These are phyloP conservation scores for Colletes gigas DNA, from an alignment of 1,140 invertebrate genomes.

Conservation along the genomic window DNA sequence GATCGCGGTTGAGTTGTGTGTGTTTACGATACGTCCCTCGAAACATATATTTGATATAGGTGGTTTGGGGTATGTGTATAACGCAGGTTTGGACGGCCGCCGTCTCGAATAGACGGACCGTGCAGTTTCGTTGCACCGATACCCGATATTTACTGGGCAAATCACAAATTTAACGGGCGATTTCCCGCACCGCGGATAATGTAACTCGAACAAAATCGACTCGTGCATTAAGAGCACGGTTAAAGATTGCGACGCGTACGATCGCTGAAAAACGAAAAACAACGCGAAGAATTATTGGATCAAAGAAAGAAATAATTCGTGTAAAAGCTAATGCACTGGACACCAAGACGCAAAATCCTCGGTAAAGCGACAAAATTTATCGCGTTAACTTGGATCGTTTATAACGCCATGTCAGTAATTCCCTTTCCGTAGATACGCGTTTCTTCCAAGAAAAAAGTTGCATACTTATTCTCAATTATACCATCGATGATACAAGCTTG, in stretches of 20 bases:
- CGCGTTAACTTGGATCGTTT: no score
- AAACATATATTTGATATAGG: conserved; percentile 28
- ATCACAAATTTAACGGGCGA: conserved; percentile 43
- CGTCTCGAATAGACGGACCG: conserved; percentile 3
- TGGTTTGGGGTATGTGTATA: neutral
- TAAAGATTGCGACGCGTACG: conserved; percentile 16
- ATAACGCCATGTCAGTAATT: no score
- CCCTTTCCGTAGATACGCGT: no score
- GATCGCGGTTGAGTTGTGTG: conserved; percentile 18
- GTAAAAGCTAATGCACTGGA: neutral
- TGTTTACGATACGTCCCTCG: conserved; percentile 30
- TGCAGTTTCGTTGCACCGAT: conserved; percentile 33
- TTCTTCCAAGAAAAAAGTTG: no score
- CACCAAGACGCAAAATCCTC: neutral
- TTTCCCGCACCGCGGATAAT: conserved; percentile 6
- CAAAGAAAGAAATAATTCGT: neutral
- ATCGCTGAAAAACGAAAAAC: neutral
- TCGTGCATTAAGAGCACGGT: conserved; percentile 19
- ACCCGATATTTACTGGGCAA: conserved; percentile 37
- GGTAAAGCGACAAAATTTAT: neutral
- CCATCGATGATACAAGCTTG: no score
- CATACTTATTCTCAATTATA: no score
- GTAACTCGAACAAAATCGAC: conserved; percentile 17
- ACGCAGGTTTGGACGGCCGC: neutral
- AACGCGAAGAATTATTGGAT: neutral